Conservation (phyloP, 2,888 invertebrate genomes). For the Micoletzkya japonica region DNA sequence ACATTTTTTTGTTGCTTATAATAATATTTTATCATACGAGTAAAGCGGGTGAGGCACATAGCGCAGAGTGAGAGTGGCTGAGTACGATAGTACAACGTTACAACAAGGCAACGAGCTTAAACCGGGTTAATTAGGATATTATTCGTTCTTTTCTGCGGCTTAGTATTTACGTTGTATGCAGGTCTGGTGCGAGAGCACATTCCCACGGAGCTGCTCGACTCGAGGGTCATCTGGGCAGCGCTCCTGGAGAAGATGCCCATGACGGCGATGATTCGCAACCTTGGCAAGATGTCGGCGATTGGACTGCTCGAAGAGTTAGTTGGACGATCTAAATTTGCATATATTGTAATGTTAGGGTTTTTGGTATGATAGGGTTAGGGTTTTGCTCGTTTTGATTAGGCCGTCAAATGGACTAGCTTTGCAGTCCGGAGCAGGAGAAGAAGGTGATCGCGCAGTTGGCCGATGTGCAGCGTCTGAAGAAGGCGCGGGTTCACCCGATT, state of each 20-base stretch:
- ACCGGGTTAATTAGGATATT: conserved; percentile 26
- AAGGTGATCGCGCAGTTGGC: conserved; percentile 52
- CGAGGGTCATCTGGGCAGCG: conserved; percentile 63
- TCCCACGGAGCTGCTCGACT: conserved; percentile 73
- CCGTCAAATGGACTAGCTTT: not conserved
- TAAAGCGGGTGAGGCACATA: no score
- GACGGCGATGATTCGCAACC: conserved; percentile 65
- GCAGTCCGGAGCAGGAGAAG: conserved; percentile 29
- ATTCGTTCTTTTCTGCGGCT: not conserved
- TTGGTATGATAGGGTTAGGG: not conserved
- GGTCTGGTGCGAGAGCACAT: conserved; percentile 74
- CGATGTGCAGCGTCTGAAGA: conserved; percentile 51
- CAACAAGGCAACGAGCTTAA: no score
- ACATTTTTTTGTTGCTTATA: not conserved
- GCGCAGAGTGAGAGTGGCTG: no score
- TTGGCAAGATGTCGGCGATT: conserved; percentile 64
- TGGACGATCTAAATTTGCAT: no score
- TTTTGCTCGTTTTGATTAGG: not conserved
- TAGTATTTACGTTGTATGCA: conserved; percentile 18
- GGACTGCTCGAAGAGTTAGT: conserved; percentile 40
- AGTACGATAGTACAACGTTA: no score
- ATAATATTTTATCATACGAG: not conserved
- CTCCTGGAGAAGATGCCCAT: conserved; percentile 65
- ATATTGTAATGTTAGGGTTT: not conserved
- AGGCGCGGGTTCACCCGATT: conserved; percentile 65